A percentile compares a stretch with the other conserved stretches of the same genome.
These are phyloP conservation scores for Zaprionus obscuricornis DNA, from an alignment of 2,888 invertebrate species.

Conservation along the genomic window DNA sequence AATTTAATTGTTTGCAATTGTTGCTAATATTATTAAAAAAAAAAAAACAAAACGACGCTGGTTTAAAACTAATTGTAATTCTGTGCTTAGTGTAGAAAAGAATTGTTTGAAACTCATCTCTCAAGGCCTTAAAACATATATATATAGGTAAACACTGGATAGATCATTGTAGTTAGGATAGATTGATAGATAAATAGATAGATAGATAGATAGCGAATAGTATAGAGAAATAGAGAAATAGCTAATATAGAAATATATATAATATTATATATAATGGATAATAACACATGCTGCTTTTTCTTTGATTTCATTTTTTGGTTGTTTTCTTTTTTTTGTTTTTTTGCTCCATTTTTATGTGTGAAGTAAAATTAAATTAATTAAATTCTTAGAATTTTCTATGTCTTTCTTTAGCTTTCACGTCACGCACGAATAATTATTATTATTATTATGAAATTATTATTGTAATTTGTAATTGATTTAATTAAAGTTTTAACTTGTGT, in stretches of 20 bases:
- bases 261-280: conserved; percentile 49
- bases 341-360: conserved; percentile 17
- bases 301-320: conserved; percentile 32
- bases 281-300: conserved; percentile 76
- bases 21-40: conserved; percentile 27
- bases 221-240: no score
- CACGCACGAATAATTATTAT: conserved; percentile 46
- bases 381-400: conserved; percentile 79
- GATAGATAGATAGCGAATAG: no score
- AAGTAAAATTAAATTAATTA: conserved; percentile 59
- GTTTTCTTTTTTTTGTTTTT: conserved; percentile 32
- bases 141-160: conserved; percentile 41
- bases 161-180: no score
- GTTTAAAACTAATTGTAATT: conserved; percentile 47
- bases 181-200: no score
- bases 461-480: conserved; percentile 29
- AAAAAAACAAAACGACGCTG: not conserved
- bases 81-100: conserved; percentile 65
- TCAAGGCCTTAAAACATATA: conserved; percentile 50
- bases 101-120: conserved; percentile 67
- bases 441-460: not conserved
- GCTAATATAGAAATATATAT: conserved; percentile 38
- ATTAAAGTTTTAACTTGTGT: conserved; percentile 47
- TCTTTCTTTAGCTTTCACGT: conserved; percentile 75
- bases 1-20: conserved; percentile 1